phyloP scores from a whole-genome alignment of 2,888 invertebrate species.

The Crematogaster levior region DNA sequence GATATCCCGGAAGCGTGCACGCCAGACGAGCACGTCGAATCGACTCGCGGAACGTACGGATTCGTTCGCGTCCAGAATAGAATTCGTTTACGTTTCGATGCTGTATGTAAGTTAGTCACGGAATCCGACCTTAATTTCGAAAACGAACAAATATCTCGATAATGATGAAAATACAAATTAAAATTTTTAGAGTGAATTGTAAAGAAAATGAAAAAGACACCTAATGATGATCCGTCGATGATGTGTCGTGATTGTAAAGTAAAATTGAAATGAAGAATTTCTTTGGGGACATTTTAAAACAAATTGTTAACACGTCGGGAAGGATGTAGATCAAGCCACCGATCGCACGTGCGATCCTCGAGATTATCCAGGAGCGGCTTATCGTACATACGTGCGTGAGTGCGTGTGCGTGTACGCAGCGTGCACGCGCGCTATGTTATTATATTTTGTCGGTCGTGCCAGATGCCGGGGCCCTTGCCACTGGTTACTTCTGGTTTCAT shows the following conservation, averaged over 20 bases:
- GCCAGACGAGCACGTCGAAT: slow-evolving; percentile 40
- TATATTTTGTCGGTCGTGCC: slow-evolving; percentile 79
- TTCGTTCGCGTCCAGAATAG: slow-evolving; percentile 47
- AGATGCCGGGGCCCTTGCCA: slow-evolving; percentile 78
- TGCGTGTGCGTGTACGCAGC: slow-evolving; percentile 25
- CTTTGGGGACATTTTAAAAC: neutral
- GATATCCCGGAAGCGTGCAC: slow-evolving; percentile 68
- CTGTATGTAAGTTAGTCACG: neutral
- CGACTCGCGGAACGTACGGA: slow-evolving; percentile 41
- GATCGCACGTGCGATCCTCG: slow-evolving; percentile 30
- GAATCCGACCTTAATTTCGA: slow-evolving; percentile 16
- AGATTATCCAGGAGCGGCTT: slow-evolving; percentile 43
- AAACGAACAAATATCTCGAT: neutral
- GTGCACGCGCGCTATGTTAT: slow-evolving; percentile 78
- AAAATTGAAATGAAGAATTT: neutral
- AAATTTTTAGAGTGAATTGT: neutral
- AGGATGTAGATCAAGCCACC: neutral
- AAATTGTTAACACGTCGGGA: neutral
- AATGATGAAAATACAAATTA: neutral
- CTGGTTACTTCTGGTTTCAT: slow-evolving; percentile 81
- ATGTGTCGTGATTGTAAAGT: neutral
- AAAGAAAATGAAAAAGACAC: neutral
- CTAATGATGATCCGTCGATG: neutral
- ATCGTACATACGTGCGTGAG: neutral
- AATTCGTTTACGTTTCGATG: slow-evolving; percentile 19